Conservation (phyloP, 2,797 vertebrate genomes). For the Anisognathus igniventris region DNA sequence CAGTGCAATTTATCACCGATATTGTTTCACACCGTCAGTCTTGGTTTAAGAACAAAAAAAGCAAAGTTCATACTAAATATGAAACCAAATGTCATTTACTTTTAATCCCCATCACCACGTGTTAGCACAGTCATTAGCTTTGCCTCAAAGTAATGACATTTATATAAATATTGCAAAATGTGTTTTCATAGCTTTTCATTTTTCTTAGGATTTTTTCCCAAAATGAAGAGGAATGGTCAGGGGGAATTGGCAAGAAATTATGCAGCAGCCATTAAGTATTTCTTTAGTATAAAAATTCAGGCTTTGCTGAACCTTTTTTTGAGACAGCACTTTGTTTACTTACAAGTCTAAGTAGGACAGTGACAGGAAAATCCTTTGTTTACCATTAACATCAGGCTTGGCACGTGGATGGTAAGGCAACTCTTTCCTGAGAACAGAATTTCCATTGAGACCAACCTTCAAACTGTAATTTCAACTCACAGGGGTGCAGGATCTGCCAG, state of each 20-base stretch:
- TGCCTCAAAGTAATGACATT: background rate
- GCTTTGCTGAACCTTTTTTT: background rate
- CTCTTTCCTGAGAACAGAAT: background rate
- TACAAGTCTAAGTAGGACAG: background rate
- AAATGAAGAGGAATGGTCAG: background rate
- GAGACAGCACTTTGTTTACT: background rate
- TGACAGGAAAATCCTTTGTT: background rate
- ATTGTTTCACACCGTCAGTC: background rate
- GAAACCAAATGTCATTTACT: background rate
- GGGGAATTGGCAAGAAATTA: background rate
- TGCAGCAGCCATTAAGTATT: background rate
- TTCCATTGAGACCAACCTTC: background rate
- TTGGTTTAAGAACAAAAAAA: background rate
- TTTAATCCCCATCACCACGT: background rate
- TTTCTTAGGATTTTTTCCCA: background rate
- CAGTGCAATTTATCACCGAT: background rate
- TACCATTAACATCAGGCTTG: background rate
- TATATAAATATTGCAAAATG: background rate
- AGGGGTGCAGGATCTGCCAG: background rate
- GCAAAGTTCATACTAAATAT: background rate
- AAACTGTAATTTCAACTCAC: background rate
- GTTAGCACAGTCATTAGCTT: background rate
- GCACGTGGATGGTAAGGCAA: background rate
- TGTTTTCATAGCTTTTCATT: background rate
- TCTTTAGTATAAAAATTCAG: background rate